Conservation (phyloP, 2,888 invertebrate species). For the Apomyelois bistriatella region DNA sequence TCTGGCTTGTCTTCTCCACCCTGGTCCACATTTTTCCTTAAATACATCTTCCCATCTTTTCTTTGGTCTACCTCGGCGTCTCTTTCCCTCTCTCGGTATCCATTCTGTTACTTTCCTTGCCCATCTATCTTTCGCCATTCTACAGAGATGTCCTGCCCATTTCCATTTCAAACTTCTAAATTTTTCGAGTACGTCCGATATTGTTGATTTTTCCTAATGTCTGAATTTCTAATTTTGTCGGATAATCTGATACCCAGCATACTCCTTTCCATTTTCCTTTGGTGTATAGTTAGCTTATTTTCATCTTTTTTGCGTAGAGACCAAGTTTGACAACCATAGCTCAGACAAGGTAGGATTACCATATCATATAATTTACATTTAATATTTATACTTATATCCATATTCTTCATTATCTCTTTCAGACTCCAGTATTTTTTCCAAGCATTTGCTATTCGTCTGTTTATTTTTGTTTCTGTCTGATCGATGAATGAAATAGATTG, state of each 20-base stretch:
- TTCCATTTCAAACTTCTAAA: background rate
- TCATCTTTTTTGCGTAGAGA: background rate
- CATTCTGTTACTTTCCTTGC: background rate
- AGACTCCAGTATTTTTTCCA: background rate
- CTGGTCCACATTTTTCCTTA: background rate
- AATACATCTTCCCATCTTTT: background rate
- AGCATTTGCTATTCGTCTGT: background rate
- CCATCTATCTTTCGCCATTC: background rate
- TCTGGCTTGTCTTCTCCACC: background rate
- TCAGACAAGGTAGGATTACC: background rate
- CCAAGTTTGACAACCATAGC: background rate
- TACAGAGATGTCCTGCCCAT: background rate
- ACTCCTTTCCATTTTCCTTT: background rate
- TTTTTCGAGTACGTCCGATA: background rate
- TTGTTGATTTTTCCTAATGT: background rate
- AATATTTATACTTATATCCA: background rate
- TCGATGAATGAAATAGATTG: background rate
- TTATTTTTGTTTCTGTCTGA: background rate
- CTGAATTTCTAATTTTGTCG: background rate
- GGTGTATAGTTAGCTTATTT: background rate
- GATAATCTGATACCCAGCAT: background rate
- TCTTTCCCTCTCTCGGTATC: background rate
- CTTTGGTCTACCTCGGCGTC: background rate
- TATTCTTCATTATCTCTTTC: background rate
- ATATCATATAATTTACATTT: background rate